A percentile compares a stretch with the other conserved stretches of the same genome.
These are phyloP conservation scores for Smittia sp. DNA, from an alignment of 2,888 invertebrate species.

Conservation along the genomic window DNA sequence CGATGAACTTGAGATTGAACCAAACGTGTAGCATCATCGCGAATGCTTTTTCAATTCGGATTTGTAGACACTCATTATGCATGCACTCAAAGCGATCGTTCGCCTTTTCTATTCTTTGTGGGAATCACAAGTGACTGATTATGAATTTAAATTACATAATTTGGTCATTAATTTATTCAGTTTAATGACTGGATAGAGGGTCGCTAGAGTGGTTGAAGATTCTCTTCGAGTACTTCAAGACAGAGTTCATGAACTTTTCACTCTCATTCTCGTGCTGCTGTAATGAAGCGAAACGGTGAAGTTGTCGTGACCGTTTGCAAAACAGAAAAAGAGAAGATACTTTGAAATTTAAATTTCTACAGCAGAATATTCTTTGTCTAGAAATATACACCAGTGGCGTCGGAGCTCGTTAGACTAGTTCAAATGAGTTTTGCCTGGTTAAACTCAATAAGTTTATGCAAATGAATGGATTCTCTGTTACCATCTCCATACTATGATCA, in stretches of 20 bases:
- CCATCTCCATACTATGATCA: slow-evolving; percentile 6
- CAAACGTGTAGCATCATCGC: neutral
- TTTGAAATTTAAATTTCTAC: slow-evolving; percentile 24
- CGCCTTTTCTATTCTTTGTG: neutral
- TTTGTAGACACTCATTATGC: neutral
- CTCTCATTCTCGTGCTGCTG: neutral
- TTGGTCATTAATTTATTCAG: slow-evolving; percentile 31
- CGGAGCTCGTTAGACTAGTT: no score
- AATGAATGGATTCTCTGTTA: no score
- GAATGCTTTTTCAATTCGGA: neutral
- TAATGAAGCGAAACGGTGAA: slow-evolving; percentile 14
- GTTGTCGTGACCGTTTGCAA: neutral
- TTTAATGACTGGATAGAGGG: neutral
- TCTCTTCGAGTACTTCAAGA: neutral
- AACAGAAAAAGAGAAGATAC: slow-evolving; percentile 5
- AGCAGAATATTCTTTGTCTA: neutral
- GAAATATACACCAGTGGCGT: no score
- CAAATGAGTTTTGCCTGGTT: no score
- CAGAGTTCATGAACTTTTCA: slow-evolving; percentile 17
- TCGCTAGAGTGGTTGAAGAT: neutral
- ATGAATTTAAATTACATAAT: slow-evolving; percentile 23
- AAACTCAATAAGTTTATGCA: no score
- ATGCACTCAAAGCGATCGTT: no score
- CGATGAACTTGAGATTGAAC: slow-evolving; percentile 24
- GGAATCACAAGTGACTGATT: slow-evolving; percentile 21